Percentiles rank a stretch among this genome's conserved stretches.
Conservation (phyloP, 2,888 invertebrate genomes). For the Caenorhabditis sulstoni region DNA sequence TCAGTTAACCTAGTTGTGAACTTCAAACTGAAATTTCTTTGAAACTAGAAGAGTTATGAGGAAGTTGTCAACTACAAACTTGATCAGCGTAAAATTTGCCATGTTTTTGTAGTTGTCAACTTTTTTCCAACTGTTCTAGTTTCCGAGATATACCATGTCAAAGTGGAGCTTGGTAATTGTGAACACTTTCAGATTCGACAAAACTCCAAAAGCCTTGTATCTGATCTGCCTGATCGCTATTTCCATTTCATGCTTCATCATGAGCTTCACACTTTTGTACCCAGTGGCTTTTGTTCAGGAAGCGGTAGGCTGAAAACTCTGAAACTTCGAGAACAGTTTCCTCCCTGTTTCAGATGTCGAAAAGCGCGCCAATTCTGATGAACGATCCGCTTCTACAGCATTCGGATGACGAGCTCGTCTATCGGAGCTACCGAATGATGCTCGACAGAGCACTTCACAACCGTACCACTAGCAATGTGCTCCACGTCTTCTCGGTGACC, state of each 20-base stretch:
- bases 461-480: conserved; percentile 10
- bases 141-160: too few species aligned
- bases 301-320: conserved; percentile 16
- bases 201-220: conserved; percentile 6
- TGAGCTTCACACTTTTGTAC: conserved; percentile 25
- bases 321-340: not conserved
- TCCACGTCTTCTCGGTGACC: conserved; percentile 34
- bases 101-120: too few species aligned
- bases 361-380: conserved; percentile 29
- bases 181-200: not conserved
- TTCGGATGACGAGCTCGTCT: conserved; percentile 24
- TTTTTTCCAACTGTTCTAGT: too few species aligned
- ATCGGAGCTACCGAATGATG: conserved; percentile 37
- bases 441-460: conserved; percentile 27
- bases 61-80: too few species aligned
- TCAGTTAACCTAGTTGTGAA: not conserved
- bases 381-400: conserved; percentile 29
- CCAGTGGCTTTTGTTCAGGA: conserved; percentile 36
- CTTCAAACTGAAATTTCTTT: too few species aligned
- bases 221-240: conserved; percentile 22
- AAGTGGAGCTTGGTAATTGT: too few species aligned
- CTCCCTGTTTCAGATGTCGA: conserved; percentile 27
- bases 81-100: too few species aligned
- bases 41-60: too few species aligned
- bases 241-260: conserved; percentile 24